phyloP scores from a whole-genome alignment of 2,888 invertebrate species.

The Nemotelus nigrinus region DNA sequence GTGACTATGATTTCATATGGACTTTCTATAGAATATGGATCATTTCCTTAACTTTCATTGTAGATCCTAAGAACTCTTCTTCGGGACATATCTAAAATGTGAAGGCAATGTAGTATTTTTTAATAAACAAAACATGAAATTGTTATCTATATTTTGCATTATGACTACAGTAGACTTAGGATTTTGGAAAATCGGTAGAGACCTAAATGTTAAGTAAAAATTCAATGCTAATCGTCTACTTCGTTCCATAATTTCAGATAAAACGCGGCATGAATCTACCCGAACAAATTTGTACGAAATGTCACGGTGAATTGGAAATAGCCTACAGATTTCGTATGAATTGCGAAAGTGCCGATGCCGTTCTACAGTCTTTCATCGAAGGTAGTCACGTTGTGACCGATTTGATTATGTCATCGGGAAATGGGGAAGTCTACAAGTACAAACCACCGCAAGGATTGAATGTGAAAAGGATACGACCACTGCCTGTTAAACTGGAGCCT shows the following conservation, averaged over 20 bases:
- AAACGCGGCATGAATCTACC: slow-evolving; percentile 56
- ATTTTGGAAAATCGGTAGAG: too few species aligned
- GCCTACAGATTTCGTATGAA: slow-evolving; percentile 62
- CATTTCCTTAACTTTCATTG: too few species aligned
- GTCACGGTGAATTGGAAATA: slow-evolving; percentile 59
- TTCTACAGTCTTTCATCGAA: slow-evolving; percentile 57
- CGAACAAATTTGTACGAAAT: slow-evolving; percentile 60
- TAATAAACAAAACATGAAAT: too few species aligned
- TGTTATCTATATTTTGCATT: too few species aligned
- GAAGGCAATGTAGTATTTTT: too few species aligned
- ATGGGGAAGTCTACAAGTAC: slow-evolving; percentile 53
- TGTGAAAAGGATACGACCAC: slow-evolving; percentile 54
- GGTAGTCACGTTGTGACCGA: slow-evolving; percentile 51
- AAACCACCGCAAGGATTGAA: slow-evolving; percentile 57
- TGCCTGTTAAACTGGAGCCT: slow-evolving; percentile 37
- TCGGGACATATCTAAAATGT: too few species aligned
- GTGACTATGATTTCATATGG: too few species aligned
- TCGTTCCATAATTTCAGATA: slow-evolving; percentile 52
- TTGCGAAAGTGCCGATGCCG: slow-evolving; percentile 60
- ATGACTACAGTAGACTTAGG: too few species aligned
- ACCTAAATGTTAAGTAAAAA: too few species aligned
- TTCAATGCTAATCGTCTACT: not conserved
- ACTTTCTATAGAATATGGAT: too few species aligned
- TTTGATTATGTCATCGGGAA: slow-evolving; percentile 49
- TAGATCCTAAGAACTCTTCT: too few species aligned